Percentiles rank a stretch among this genome's conserved stretches.
These are phyloP conservation scores for Prorops nasuta DNA, from an alignment of 1,140 invertebrate genomes.

Conservation along the genomic window DNA sequence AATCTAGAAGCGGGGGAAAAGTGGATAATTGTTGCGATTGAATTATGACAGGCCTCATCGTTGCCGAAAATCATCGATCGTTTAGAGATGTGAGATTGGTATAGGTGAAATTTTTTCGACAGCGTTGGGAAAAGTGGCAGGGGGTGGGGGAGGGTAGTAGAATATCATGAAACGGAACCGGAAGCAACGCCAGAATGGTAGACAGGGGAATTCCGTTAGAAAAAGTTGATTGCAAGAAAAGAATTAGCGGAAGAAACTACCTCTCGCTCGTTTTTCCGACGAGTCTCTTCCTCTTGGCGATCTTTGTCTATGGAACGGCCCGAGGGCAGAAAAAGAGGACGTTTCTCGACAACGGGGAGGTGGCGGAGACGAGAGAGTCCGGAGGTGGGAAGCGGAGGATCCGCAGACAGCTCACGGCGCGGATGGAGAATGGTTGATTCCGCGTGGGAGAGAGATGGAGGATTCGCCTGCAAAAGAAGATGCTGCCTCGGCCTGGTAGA, in stretches of 20 bases:
- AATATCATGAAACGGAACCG: too few relatives aligned
- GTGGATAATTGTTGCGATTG: too few relatives aligned
- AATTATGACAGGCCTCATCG: too few relatives aligned
- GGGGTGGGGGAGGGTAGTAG: too few relatives aligned
- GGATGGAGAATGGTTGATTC: constrained; percentile 40
- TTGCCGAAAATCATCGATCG: too few relatives aligned
- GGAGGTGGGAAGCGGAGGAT: constrained; percentile 15
- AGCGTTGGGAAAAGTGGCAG: too few relatives aligned
- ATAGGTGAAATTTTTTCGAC: too few relatives aligned
- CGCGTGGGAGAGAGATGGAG: constrained; percentile 23
- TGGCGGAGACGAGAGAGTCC: constrained; percentile 4
- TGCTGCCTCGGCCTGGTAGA: too few relatives aligned
- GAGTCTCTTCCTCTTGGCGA: constrained; percentile 24
- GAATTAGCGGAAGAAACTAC: constrained; percentile 28
- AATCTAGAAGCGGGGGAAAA: too few relatives aligned
- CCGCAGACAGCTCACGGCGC: constrained; percentile 35
- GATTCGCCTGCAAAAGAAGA: constrained; percentile 8
- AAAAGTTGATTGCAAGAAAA: constrained; percentile 34
- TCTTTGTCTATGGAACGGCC: constrained; percentile 28
- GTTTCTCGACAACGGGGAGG: constrained; percentile 1
- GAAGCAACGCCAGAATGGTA: too few relatives aligned
- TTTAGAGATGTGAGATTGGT: too few relatives aligned
- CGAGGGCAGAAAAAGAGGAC: constrained; percentile 21
- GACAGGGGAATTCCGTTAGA: too few relatives aligned
- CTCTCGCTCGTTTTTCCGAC: constrained; percentile 1